phyloP scores from a whole-genome alignment of 2,888 invertebrate genomes.

The Andrena fulva region DNA sequence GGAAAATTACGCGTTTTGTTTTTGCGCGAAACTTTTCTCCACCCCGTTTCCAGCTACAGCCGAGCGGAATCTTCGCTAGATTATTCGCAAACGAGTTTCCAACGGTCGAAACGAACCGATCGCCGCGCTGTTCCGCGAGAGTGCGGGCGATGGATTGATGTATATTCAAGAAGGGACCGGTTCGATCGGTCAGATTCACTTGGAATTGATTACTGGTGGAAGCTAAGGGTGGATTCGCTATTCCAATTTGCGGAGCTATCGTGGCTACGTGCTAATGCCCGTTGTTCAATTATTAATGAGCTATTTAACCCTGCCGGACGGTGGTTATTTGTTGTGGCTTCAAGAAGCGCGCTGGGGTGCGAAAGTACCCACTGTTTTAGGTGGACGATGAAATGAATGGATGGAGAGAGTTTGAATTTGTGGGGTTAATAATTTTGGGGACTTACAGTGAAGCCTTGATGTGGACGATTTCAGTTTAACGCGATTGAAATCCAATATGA shows the following conservation, averaged over 20 bases:
- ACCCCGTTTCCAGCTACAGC: not conserved
- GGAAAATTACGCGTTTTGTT: constrained; percentile 22
- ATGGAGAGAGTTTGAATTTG: too few relatives aligned
- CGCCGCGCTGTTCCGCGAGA: too few relatives aligned
- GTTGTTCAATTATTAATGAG: constrained; percentile 23
- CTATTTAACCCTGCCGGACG: constrained; percentile 8
- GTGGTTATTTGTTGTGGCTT: too few relatives aligned
- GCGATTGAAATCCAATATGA: too few relatives aligned
- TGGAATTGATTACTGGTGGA: not conserved
- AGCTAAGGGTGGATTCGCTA: not conserved
- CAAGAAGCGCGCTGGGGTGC: too few relatives aligned
- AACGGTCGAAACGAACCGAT: not conserved
- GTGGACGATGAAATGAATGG: too few relatives aligned
- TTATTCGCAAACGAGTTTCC: constrained; percentile 11
- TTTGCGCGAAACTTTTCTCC: not conserved
- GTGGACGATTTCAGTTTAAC: too few relatives aligned
- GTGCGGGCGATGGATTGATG: not conserved
- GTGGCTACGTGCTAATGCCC: not conserved
- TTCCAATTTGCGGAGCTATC: not conserved
- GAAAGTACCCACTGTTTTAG: too few relatives aligned
- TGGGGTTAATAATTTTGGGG: too few relatives aligned
- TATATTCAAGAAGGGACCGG: not conserved
- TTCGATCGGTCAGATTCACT: constrained; percentile 1
- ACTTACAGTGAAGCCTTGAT: too few relatives aligned
- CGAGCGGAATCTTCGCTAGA: constrained; percentile 11